Conservation (phyloP, 2,113 vertebrate genomes). For the Sapajus apella region DNA sequence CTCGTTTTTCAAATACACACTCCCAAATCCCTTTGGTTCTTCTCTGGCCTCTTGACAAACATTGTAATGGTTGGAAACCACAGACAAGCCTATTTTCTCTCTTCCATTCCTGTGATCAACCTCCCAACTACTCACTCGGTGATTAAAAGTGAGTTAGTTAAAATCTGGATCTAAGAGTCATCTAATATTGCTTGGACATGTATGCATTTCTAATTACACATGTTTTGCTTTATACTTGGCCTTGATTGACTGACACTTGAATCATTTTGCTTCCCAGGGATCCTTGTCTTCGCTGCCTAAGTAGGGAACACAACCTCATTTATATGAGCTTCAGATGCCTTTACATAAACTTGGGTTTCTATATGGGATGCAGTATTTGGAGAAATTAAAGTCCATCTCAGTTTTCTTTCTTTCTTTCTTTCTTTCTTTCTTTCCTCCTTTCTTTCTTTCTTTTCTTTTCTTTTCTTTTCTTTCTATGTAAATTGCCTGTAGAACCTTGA, state of each 20-base stretch:
- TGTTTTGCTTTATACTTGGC: not conserved
- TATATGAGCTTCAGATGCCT: conserved; percentile 57
- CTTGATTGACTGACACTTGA: conserved; percentile 27
- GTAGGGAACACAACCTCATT: not conserved
- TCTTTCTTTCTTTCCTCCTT: too few species aligned
- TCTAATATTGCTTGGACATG: not conserved
- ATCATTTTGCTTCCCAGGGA: conserved; percentile 55
- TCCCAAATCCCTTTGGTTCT: not conserved
- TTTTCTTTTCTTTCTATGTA: not conserved
- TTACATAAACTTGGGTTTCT: conserved; percentile 54
- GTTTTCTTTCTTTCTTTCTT: not conserved
- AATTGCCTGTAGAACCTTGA: conserved; percentile 66
- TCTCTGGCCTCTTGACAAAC: not conserved
- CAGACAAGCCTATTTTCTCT: not conserved
- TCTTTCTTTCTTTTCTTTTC: too few species aligned
- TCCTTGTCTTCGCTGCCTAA: not conserved
- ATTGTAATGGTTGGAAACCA: not conserved
- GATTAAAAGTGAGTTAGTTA: not conserved
- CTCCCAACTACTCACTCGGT: not conserved
- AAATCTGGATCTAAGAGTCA: not conserved
- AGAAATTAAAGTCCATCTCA: conserved; percentile 67
- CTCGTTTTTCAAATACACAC: not conserved
- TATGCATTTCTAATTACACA: not conserved
- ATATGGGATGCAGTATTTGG: not conserved
- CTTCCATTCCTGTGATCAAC: too few species aligned